Base-by-base conservation (phyloP, 2,888 invertebrate species). In the Adelphocoris suturalis region DNA sequence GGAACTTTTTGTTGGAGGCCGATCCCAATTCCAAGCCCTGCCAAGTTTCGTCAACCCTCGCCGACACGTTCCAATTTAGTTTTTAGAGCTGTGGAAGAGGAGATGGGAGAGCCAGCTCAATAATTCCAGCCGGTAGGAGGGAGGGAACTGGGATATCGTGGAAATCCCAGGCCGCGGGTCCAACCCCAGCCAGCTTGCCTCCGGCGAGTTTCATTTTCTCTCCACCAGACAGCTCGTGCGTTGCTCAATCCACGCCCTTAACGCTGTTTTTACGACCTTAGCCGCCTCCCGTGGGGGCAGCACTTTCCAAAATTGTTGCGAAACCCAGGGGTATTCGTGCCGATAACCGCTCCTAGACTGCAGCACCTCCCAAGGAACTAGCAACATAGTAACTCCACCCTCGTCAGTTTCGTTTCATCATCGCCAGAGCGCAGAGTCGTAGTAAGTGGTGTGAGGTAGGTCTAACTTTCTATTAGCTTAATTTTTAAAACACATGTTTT, bases 121-220 rank as follows among this genome's bases (percentile, higher is more conserved):
- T 68, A 68, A 68, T 68, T 68, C 68, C 68, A 23, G 11, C 23
- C 68, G 7, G 57, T 5, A n/a, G 23, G 68, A 23, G 5, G 68
- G 68, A 46, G 19, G 37, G 75, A 28, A 14, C 37, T 7, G 47
- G 78, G 46, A 46, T 78, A 46, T 78, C 78, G 78, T 14, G 78
- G 47, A 46, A 78, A 78, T 46, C 52, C 82, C 82, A 52, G 52
- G 82, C 19, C 82, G 12, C 0, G 0, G 78, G 78, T 78, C 82
- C 82, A 82, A 82, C 82, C 52, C 82, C 82, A 82, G 82, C 82
- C 82, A 52, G 82, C 82, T 48, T 82, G 82, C 52, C 82, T 82
- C 47, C 47, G 11, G 4, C 52, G 82, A 12, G 82, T 19, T 52
- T 82, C 82, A 14, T 52, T 14, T 28, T 19, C 82, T 19, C 0